phyloP scores from a whole-genome alignment of 2,888 invertebrate genomes.

The Pristionchus japonicus region DNA sequence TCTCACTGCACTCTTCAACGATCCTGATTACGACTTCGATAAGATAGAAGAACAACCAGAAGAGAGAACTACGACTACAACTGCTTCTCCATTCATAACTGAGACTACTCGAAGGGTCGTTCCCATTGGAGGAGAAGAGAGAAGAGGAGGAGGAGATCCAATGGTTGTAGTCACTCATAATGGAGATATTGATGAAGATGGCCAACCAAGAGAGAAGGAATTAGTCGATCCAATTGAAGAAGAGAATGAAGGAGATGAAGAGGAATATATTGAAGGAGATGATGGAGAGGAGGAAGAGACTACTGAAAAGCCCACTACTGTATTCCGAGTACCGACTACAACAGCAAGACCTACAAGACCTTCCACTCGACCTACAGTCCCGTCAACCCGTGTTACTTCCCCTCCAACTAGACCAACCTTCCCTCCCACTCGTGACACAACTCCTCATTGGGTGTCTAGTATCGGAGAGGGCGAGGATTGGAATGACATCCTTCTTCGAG shows the following conservation, averaged over 20 bases:
- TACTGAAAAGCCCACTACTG: neutral
- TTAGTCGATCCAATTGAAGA: neutral
- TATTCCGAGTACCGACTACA: neutral
- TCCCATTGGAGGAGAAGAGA: conserved; percentile 31
- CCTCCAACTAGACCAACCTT: neutral
- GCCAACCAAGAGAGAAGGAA: neutral
- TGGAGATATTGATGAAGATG: conserved; percentile 39
- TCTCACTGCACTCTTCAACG: conserved; percentile 42
- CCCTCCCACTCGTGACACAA: neutral
- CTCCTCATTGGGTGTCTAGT: conserved; percentile 17
- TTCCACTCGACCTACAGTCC: neutral
- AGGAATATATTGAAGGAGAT: conserved; percentile 40
- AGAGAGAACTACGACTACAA: neutral
- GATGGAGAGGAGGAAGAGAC: conserved; percentile 29
- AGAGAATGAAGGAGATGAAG: conserved; percentile 6
- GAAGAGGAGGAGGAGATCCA: conserved; percentile 10
- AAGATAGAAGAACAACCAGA: neutral
- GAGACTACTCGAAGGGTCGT: conserved; percentile 12
- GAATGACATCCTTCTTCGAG: conserved; percentile 3
- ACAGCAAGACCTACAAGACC: neutral
- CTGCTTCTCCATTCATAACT: neutral
- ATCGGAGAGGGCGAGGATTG: conserved; percentile 37
- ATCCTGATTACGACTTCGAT: conserved; percentile 46
- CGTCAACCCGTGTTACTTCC: neutral
- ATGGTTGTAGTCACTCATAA: conserved; percentile 16